Percentiles rank a stretch among this genome's conserved stretches.
These are phyloP conservation scores for Drosophila subobscura DNA, from an alignment of 1,140 invertebrate genomes.

Conservation along the genomic window DNA sequence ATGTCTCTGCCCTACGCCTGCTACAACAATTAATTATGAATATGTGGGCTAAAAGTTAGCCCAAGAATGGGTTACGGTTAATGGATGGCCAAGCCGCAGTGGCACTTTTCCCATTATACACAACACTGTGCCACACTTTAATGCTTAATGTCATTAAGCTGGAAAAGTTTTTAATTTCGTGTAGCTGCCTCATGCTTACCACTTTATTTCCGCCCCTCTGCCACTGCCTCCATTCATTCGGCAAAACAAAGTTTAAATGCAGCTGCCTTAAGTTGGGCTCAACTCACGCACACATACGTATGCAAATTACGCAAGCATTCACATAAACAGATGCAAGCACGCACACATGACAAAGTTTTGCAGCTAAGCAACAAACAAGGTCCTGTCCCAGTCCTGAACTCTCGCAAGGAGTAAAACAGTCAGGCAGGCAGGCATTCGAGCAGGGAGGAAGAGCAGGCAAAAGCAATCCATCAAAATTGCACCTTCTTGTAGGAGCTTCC, in stretches of 20 bases:
- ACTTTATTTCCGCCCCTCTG: neutral
- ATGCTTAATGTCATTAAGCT: conserved; percentile 64
- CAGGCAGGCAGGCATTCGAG: conserved; percentile 41
- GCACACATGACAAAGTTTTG: conserved; percentile 70
- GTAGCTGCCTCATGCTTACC: conserved; percentile 15
- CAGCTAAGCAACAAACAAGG: conserved; percentile 81
- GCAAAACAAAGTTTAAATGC: conserved; percentile 72
- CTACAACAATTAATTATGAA: conserved; percentile 40
- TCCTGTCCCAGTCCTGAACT: conserved; percentile 45
- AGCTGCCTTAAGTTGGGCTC: conserved; percentile 73
- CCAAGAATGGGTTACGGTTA: conserved; percentile 7
- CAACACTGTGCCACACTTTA: conserved; percentile 55
- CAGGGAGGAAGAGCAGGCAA: conserved; percentile 31
- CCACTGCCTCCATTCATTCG: conserved; percentile 26
- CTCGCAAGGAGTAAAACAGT: conserved; percentile 27
- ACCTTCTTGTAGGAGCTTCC: conserved; percentile 73
- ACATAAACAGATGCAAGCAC: conserved; percentile 12
- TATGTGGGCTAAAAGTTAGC: conserved; percentile 25
- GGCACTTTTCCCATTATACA: conserved; percentile 6
- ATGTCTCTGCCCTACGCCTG: conserved; percentile 29
- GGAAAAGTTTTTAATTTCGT: conserved; percentile 71
- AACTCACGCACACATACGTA: conserved; percentile 41
- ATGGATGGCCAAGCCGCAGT: conserved; percentile 2
- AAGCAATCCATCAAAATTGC: conserved; percentile 84
- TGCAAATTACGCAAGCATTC: conserved; percentile 28